These are phyloP conservation scores for Phrixothrix hirtus DNA, from an alignment of 2,888 invertebrate species.

Conservation along the genomic window DNA sequence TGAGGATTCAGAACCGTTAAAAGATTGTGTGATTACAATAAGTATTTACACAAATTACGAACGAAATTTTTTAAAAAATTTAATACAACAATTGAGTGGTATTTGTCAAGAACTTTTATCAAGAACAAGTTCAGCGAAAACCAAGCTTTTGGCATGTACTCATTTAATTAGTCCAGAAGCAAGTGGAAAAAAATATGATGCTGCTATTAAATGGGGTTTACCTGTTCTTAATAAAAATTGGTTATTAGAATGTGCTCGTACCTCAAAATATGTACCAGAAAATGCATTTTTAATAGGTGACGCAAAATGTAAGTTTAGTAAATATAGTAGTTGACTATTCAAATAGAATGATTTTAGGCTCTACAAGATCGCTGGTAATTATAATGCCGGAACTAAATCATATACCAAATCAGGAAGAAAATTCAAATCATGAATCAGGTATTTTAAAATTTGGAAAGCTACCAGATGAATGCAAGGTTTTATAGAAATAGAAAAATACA, in stretches of 20 bases:
- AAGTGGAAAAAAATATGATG: conserved; percentile 78
- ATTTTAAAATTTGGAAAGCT: too few species aligned
- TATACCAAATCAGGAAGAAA: too few species aligned
- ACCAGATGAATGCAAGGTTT: too few species aligned
- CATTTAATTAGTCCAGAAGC: conserved; percentile 78
- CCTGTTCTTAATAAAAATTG: conserved; percentile 79
- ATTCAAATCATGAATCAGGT: too few species aligned
- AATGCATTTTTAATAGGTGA: conserved; percentile 64
- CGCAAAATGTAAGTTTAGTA: conserved; percentile 53
- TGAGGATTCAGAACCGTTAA: conserved; percentile 59
- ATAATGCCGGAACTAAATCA: too few species aligned
- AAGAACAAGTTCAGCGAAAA: conserved; percentile 58
- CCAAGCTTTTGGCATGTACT: conserved; percentile 68
- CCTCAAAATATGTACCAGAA: conserved; percentile 62
- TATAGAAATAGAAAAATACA: too few species aligned
- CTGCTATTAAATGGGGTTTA: conserved; percentile 82
- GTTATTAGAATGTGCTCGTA: conserved; percentile 71
- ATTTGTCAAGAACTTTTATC: conserved; percentile 66
- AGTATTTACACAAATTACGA: conserved; percentile 77
- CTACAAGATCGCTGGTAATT: too few species aligned
- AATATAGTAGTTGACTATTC: not conserved
- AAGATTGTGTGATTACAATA: conserved; percentile 75
- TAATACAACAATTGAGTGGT: conserved; percentile 76
- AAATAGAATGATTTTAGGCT: not conserved
- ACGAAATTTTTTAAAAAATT: conserved; percentile 70